Evolutionary conservation across 2,113 vertebrate genomes (phyloP), one percentile per base, ranked within the genome.

Genomic region (Ctenomys sociabilis): DNA sequence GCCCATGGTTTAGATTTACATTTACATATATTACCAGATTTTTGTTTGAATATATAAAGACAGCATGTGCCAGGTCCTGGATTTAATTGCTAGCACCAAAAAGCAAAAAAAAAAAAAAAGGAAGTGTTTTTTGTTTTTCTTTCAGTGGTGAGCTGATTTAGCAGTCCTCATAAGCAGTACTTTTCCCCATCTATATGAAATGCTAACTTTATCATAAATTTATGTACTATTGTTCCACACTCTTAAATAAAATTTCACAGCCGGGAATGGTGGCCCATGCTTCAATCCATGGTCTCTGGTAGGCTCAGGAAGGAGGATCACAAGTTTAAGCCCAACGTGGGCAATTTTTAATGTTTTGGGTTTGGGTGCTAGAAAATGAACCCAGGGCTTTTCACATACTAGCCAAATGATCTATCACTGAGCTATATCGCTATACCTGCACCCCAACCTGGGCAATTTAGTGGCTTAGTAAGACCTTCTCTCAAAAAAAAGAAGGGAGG

Each of bases 121-220:
- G 22, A 87, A 85, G 64, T 82, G 30, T 64, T 85, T 90, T 68
- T 85, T 7, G 85, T 7, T 43, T 28, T 91, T 86, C 57, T 88
- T 61, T 89, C 70, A 61, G 49, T 37, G 37, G n/a, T 88, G n/a
- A 85, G 43, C 30, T 88, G 72, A 43, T 90, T 95, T 93, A 80
- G 19, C 43, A 86, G 13, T 86, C 30, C 54, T 59, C 73, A 24
- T 59, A 93, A 54, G 40, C 17, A 49, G 3, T 92, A 16, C 63
- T 84, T 64, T 89, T 35, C n/a, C 11, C 17, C 7, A 32, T 49
- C n/a, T 90, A 45, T 57, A 37, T 57, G 32, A 90, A 45, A 64
- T 73, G 13, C n/a, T 63, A 22, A 28, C 21, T 81, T 63, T 82
- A 73, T 82, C 35, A 66, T 63, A 80, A 66, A 5, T 66, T 57